These are phyloP conservation scores for Manis pentadactyla DNA, from an alignment of 2,797 vertebrate genomes.

Conservation along the genomic window DNA sequence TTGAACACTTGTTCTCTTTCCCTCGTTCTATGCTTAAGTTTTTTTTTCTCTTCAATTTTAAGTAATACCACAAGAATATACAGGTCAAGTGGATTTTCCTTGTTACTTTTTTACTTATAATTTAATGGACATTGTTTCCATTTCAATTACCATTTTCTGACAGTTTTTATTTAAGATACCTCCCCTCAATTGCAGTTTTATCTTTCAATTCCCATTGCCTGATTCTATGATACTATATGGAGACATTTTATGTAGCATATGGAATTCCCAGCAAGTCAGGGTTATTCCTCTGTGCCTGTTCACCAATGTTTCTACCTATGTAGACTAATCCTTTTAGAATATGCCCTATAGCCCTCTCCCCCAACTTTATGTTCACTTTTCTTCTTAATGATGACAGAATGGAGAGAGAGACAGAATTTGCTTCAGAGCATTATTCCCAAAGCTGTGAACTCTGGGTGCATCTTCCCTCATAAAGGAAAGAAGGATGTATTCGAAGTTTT, in stretches of 20 bases:
- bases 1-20: background rate
- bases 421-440: background rate
- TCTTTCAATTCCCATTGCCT: background rate
- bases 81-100: background rate
- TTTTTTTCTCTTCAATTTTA: background rate
- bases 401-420: background rate
- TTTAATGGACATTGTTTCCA: background rate
- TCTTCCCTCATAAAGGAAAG: background rate
- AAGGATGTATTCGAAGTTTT: background rate
- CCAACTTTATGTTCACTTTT: background rate
- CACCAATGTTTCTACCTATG: background rate
- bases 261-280: background rate
- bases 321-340: background rate
- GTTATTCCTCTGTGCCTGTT: background rate
- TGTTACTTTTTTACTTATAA: background rate
- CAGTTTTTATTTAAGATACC: background rate
- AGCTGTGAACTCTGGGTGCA: background rate
- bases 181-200: background rate
- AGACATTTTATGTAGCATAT: background rate
- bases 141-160: background rate
- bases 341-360: background rate
- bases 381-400: background rate
- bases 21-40: background rate
- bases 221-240: background rate
- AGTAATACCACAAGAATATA: background rate